Evolutionary conservation across 53 echinoderm and acorn worm species (phyloP), one percentile per base, ranked within the genome.

Genomic region (Mesocentrotus franciscanus): DNA sequence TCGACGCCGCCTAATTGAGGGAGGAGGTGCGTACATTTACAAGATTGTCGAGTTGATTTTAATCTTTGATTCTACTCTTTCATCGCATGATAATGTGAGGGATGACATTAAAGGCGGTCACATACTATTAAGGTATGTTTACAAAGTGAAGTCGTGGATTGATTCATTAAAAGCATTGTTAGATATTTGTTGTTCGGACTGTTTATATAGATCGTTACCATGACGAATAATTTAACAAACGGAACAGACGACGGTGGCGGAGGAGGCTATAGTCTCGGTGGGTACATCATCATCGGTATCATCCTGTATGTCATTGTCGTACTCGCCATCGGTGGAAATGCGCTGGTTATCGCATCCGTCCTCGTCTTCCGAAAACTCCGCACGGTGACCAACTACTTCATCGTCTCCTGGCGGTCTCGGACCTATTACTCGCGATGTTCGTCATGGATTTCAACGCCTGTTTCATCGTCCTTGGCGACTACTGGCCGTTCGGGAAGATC

Each of bases 351-450:
- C 60, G 92, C 96, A 35, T 95, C 98, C 32, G 99, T 99, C 10
- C 94, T 98, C 26, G 91, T 85, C 57, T 96, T 98, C 90, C 95
- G 97, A 57, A 95, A 97, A 90, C 95, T 99, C 16, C 97, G 97
- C 39, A 95, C 96, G 13, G 97, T 96, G 59, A 97, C 99, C 11
- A 99, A 99, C 75, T 97, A 98, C 68, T 99, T 99, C 95, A 99
- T 99, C 66, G 97, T 99, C 32, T 99, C 98, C 95, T 99, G 9
- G 99, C 99, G 17, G 95, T 92, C 33, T 97, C 99, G 10, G 99
- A 98, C 90, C 95, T 97, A 24, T 91, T 97, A 87, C 96, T 99
- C 24, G 92, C 99, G 12, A 89, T 97, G 16, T 70, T 99, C 33
- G 99, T 99, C 56, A 96, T 99, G 97, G 98, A 97, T 18, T 98